Conservation (phyloP, 2,888 invertebrate species). For the Dicranocentrus wangi region DNA sequence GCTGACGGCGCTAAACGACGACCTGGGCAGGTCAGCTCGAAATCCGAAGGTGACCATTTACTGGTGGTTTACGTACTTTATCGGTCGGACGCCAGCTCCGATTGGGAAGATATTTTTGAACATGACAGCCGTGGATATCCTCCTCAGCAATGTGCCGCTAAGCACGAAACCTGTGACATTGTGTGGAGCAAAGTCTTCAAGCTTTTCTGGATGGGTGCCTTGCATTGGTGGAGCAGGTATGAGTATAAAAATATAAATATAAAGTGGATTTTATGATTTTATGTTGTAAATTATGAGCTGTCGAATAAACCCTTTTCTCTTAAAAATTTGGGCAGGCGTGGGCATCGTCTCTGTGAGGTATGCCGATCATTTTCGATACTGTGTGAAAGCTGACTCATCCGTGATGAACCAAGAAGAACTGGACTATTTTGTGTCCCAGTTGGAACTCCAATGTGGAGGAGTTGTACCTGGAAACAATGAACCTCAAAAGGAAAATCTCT, state of each 20-base stretch:
- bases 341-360: conserved; percentile 64
- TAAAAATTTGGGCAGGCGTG: no score
- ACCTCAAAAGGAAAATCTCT: conserved; percentile 30
- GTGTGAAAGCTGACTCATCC: conserved; percentile 61
- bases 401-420: conserved; percentile 57
- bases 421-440: conserved; percentile 51
- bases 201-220: conserved; percentile 65
- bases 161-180: conserved; percentile 49
- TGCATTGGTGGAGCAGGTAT: conserved; percentile 59
- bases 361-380: conserved; percentile 64
- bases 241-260: no score
- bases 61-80: conserved; percentile 46
- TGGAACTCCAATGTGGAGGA: conserved; percentile 55
- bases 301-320: no score
- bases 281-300: no score
- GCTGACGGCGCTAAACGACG: conserved; percentile 32
- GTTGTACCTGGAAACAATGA: conserved; percentile 43
- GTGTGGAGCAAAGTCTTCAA: conserved; percentile 59
- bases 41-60: conserved; percentile 54
- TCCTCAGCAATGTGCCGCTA: conserved; percentile 65
- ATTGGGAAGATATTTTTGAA: conserved; percentile 50
- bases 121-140: background rate
- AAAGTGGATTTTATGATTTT: no score
- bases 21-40: conserved; percentile 40
- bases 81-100: conserved; percentile 56